Base-by-base conservation (phyloP, 2,113 vertebrate species). In the Neolamprologus fasciatus region DNA sequence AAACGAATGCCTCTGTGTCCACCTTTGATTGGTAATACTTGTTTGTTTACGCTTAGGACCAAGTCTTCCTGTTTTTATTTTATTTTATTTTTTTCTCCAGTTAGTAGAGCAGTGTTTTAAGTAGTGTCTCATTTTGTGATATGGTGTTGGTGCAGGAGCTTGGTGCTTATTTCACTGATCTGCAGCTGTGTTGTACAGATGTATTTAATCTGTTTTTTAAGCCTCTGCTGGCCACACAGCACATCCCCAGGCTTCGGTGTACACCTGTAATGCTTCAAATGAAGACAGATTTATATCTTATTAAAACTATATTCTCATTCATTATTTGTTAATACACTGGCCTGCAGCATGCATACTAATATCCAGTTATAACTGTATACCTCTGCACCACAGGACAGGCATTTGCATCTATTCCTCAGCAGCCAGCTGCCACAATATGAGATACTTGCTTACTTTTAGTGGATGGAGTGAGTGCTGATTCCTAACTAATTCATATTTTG, bases 41-140 rank as follows among this genome's bases (percentile, higher is more conserved):
- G 42, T 80, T 82, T 53, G 53, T 86, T 89, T 45, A 50, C 21
- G 8, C 80, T 82, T 7, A 7, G 71, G 71, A 76, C 26, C 23
- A 19, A 28, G 23, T 76, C 21, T 26, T 28, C 23, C 21, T 17
- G 68, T 47, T 47, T 45, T 12, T 66, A 8, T 68, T 58, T 9
- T 9, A 0, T 31, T 4, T 9, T 9, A 31, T 7, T 2, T 63
- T 66, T 76, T 28, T 28, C 23, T 50, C 6, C 68, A 47, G 42
- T 28, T 19, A 47, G 9, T 12, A 19, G 42, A 76, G 26, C 26
- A 50, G 5, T 78, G 73, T n/a, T 51, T 78, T n/a, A 51, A 78
- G 45, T 78, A 51, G 42, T 2, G 45, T 33, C 73, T 78, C 26
- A 3, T 33, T 78, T 78, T 50, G 42, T 50, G 16, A 76, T 31